These are phyloP conservation scores for Vannuccia rotundouncinata DNA, from an alignment of 2,888 invertebrate genomes.

Conservation along the genomic window DNA sequence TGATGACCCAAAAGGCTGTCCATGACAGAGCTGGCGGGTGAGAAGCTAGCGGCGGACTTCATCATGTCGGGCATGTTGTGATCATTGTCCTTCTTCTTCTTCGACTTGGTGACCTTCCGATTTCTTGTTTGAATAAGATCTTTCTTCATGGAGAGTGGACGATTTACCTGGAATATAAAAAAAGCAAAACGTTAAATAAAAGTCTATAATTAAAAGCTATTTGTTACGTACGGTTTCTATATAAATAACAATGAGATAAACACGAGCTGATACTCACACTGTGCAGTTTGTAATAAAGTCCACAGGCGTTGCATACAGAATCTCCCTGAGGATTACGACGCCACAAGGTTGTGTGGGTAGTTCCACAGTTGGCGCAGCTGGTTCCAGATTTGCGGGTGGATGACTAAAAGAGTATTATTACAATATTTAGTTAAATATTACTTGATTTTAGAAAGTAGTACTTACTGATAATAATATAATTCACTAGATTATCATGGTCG, in stretches of 20 bases:
- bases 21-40: not conserved
- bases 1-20: not conserved
- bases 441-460: no score
- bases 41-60: not conserved
- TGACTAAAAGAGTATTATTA: slow-evolving; percentile 57
- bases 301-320: slow-evolving; percentile 96
- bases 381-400: slow-evolving; percentile 72
- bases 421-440: no score
- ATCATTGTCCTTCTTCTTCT: slow-evolving; percentile 38
- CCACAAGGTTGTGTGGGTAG: slow-evolving; percentile 87
- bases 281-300: slow-evolving; percentile 90
- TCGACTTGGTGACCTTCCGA: slow-evolving; percentile 61
- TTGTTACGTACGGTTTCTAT: no score
- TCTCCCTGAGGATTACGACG: slow-evolving; percentile 84
- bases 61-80: slow-evolving; percentile 17
- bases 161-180: slow-evolving; percentile 61
- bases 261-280: slow-evolving; percentile 60
- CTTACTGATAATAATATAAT: no score
- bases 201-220: no score
- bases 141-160: slow-evolving; percentile 85
- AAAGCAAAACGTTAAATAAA: no score
- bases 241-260: no score
- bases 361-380: slow-evolving; percentile 84
- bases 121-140: slow-evolving; percentile 91
- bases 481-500: no score